phyloP scores from a whole-genome alignment of 2,888 invertebrate genomes.

The Andrena haemorrhoa region DNA sequence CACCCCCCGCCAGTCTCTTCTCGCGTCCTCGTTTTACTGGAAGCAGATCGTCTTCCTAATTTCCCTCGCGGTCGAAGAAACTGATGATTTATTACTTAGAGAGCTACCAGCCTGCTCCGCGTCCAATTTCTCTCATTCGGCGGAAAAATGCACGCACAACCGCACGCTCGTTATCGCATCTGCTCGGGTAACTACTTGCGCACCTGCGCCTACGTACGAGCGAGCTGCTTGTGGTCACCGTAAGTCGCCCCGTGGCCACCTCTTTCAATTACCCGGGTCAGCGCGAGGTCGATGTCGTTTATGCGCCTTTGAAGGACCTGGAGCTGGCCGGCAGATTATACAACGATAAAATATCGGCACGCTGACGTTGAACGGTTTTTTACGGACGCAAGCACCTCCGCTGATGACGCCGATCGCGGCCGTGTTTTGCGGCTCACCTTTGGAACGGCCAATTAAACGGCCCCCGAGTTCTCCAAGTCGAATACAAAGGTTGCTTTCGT shows the following conservation, averaged over 20 bases:
- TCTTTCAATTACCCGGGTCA: slow-evolving; percentile 75
- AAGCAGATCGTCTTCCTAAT: too few species aligned
- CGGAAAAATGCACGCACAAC: slow-evolving; percentile 43
- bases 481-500: too few species aligned
- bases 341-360: slow-evolving; percentile 52
- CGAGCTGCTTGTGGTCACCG: slow-evolving; percentile 67
- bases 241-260: slow-evolving; percentile 65
- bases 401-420: slow-evolving; percentile 19
- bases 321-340: slow-evolving; percentile 30
- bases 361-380: slow-evolving; percentile 49
- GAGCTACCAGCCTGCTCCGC: neutral
- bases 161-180: slow-evolving; percentile 54
- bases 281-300: slow-evolving; percentile 70
- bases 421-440: slow-evolving; percentile 38
- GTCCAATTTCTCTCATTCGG: slow-evolving; percentile 39
- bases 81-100: neutral
- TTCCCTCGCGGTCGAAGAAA: neutral
- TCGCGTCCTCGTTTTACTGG: too few species aligned
- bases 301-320: slow-evolving; percentile 52
- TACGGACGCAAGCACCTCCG: slow-evolving; percentile 31
- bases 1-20: too few species aligned
- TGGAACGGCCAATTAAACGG: slow-evolving; percentile 27
- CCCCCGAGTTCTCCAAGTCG: neutral
- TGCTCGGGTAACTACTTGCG: slow-evolving; percentile 33
- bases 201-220: slow-evolving; percentile 62